phyloP scores from a whole-genome alignment of 2,113 vertebrate species.

The Phrynosoma blainvillii region DNA sequence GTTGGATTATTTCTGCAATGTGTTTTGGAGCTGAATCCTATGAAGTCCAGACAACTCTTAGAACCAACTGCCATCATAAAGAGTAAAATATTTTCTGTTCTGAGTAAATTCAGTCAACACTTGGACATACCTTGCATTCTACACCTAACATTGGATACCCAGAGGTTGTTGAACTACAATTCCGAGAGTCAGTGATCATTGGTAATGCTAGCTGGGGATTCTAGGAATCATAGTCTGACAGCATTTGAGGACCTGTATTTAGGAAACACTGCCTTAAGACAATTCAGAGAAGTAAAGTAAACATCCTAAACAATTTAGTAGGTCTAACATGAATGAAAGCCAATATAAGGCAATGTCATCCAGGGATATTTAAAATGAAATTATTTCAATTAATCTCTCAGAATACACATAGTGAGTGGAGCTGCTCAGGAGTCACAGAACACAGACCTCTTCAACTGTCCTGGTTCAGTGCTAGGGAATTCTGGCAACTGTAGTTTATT shows the following conservation, averaged over 20 bases:
- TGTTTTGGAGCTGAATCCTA: background rate
- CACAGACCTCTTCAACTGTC: too few species aligned
- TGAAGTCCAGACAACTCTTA: background rate
- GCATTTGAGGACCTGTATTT: background rate
- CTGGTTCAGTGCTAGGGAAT: too few species aligned
- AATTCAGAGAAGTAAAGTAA: background rate
- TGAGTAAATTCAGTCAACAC: too few species aligned
- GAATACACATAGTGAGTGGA: background rate
- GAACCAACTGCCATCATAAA: background rate
- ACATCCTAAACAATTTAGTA: background rate
- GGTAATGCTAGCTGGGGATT: background rate
- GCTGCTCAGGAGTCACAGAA: too few species aligned
- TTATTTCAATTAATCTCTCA: background rate
- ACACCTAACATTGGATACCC: too few species aligned
- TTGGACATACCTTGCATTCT: background rate
- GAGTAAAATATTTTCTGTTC: conserved; percentile 11
- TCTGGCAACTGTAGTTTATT: too few species aligned
- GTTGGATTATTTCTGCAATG: too few species aligned
- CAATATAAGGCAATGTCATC: background rate
- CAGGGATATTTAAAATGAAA: background rate
- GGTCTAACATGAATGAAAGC: background rate
- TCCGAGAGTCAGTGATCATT: background rate
- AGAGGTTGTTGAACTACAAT: background rate
- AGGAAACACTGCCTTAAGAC: fast-evolving
- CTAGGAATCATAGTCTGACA: background rate